Conservation (phyloP, 2,113 vertebrate genomes). For the Macaca nemestrina region DNA sequence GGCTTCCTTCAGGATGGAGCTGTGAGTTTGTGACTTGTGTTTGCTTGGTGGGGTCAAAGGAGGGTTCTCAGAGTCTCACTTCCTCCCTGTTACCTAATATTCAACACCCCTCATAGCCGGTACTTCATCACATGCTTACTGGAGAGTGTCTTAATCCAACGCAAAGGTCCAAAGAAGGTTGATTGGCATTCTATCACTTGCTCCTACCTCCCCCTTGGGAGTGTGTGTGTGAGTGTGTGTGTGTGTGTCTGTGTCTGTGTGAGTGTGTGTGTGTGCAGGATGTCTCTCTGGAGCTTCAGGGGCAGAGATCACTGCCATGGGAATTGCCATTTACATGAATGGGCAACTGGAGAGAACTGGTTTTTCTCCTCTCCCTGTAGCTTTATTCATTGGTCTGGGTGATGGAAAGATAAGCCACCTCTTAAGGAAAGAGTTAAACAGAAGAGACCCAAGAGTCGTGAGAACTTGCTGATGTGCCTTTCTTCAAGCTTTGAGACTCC, state of each 20-base stretch:
- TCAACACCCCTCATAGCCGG: neutral
- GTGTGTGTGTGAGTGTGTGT: neutral
- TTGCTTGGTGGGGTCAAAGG: neutral
- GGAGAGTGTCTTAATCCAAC: neutral
- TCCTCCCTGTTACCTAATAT: neutral
- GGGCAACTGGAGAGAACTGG: neutral
- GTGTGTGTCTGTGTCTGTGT: neutral
- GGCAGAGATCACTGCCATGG: neutral
- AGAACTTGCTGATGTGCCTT: neutral
- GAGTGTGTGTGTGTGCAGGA: neutral
- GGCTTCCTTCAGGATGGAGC: neutral
- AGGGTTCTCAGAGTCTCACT: neutral
- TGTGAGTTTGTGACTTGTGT: neutral
- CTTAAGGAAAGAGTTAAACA: neutral
- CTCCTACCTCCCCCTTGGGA: neutral
- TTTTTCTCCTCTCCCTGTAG: neutral
- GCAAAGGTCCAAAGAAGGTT: neutral
- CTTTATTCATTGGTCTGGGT: neutral
- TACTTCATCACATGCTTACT: too few species aligned
- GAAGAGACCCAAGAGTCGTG: neutral
- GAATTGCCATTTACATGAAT: neutral
- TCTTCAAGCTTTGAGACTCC: neutral
- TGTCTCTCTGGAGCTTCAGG: neutral
- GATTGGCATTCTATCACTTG: neutral
- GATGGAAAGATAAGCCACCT: neutral